Base-by-base conservation (phyloP, 92 coral and sea anemone genomes). In the Siderastrea radians region DNA sequence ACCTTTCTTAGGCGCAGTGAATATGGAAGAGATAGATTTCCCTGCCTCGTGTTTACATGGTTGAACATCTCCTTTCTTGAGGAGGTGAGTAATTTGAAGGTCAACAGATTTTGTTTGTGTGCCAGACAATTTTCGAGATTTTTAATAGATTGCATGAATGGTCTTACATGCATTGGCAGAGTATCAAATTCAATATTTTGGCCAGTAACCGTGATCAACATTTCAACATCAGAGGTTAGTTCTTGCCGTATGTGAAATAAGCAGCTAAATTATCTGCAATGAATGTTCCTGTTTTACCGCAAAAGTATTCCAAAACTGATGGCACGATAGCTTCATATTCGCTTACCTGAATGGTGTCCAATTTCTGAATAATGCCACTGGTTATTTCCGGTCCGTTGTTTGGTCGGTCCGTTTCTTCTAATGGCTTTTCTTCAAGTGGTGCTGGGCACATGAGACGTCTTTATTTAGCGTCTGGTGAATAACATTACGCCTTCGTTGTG, bases 401-500 rank as follows among this genome's bases (percentile, higher is more conserved):
- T 67, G 74, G 45, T 10, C 52, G 70, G 62, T 8, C 73, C 74
- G 45, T 26, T 80, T 80, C 62, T 80, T 80, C 61, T 60, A 58
- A 45, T 67, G 59, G 38, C 38, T 26, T 26, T 26, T 26, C 38
- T 26, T 26, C 38, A 26, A 26, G 38, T 80, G 38, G 38, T 26
- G 38, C 38, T 26, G 38, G 38, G 38, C 38, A 26, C 38, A 26
- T 0, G 38, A 26, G 38, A 26, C 38, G 38, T 89, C 93, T 65
- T 74, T 89, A 60, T 92, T 79, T 12, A 84, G 92, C 10, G n/a
- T 75, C 19, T 93, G 95, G 12, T 88, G 64, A 26, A 87, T 93
- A 68, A 69, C 81, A 68, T 90, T 86, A 1, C 93, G 92, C 78
- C 88, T 43, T 8, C 92, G 73, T 72, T 90, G 92, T 6, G 93